These are phyloP conservation scores for Eulemur rufifrons DNA, from an alignment of 2,113 vertebrate genomes.

Conservation along the genomic window DNA sequence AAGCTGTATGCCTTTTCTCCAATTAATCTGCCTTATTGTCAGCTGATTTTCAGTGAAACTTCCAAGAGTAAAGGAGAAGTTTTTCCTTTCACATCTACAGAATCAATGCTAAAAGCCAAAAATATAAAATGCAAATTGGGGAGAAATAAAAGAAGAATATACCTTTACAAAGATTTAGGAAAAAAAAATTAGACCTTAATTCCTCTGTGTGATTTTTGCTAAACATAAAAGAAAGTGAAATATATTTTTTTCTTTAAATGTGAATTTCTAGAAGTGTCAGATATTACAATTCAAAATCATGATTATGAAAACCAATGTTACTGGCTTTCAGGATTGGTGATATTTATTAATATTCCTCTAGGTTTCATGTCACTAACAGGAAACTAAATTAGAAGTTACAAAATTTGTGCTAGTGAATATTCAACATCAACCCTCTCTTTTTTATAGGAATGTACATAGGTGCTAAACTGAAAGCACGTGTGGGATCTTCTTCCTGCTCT, in stretches of 20 bases:
- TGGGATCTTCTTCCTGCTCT: background rate
- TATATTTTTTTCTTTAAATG: background rate
- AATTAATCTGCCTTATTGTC: too few species aligned
- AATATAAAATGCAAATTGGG: constrained; percentile 57
- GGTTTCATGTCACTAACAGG: background rate
- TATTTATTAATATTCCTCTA: background rate
- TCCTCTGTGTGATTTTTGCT: constrained; percentile 50
- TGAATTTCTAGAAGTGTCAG: background rate
- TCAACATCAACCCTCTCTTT: background rate
- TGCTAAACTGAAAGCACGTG: background rate
- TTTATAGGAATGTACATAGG: background rate
- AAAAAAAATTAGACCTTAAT: constrained; percentile 54
- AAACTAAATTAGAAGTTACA: background rate
- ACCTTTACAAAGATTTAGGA: constrained; percentile 54
- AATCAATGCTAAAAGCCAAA: constrained; percentile 69
- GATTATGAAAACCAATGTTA: background rate
- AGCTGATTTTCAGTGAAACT: too few species aligned
- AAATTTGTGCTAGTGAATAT: background rate
- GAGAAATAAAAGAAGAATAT: constrained; percentile 41
- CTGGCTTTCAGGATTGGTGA: background rate
- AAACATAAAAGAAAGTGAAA: constrained; percentile 50
- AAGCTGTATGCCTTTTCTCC: too few species aligned
- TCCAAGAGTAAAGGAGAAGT: too few species aligned
- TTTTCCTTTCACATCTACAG: too few species aligned
- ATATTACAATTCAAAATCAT: background rate